These are phyloP conservation scores for Aix galericulata DNA, from an alignment of 2,113 vertebrate species.

Conservation along the genomic window DNA sequence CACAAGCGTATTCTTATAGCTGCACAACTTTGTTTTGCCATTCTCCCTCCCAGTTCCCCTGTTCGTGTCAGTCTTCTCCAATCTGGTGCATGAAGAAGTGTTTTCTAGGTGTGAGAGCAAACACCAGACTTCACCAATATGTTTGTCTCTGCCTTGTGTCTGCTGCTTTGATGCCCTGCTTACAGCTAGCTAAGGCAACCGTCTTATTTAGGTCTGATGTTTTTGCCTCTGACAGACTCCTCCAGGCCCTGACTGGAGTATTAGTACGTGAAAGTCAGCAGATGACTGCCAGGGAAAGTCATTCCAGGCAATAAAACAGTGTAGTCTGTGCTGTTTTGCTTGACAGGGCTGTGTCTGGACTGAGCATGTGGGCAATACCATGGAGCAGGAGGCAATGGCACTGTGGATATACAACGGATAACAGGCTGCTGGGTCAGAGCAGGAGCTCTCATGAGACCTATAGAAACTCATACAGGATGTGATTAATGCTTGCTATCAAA, in stretches of 20 bases:
- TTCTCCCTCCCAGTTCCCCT: neutral
- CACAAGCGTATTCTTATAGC: neutral
- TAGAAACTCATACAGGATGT: neutral
- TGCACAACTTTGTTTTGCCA: neutral
- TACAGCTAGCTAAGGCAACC: neutral
- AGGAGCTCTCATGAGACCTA: neutral
- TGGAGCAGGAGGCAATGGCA: neutral
- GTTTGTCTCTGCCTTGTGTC: neutral
- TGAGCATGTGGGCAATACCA: neutral
- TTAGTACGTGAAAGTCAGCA: neutral
- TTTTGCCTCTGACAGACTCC: neutral
- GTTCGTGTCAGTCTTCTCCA: slow-evolving; percentile 18
- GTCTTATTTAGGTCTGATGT: neutral
- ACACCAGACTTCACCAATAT: slow-evolving; percentile 59
- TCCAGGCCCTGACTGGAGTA: neutral
- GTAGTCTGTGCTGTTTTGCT: neutral
- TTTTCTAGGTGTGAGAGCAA: slow-evolving; percentile 62
- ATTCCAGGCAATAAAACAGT: neutral
- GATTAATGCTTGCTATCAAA: slow-evolving; percentile 25
- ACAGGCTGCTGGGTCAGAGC: neutral
- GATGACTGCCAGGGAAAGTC: neutral
- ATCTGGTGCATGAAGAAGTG: slow-evolving; percentile 36
- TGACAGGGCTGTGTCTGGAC: neutral
- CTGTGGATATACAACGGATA: neutral
- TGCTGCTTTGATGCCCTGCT: neutral